Conservation (phyloP, 2,797 vertebrate genomes). For the Dallia pectoralis region DNA sequence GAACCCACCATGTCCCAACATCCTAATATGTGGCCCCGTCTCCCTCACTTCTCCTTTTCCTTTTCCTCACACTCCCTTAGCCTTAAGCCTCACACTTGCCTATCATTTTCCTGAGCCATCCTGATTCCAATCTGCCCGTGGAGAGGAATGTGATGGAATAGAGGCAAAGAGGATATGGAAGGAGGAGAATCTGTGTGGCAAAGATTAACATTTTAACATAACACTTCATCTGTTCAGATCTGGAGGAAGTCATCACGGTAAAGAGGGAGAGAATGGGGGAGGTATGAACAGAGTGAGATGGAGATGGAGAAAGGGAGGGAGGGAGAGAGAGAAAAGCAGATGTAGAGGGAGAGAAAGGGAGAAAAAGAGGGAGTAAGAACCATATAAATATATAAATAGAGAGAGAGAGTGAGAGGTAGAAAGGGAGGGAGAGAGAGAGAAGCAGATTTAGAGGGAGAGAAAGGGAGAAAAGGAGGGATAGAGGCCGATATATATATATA, state of each 20-base stretch:
- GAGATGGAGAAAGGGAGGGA: slow-evolving; percentile 14
- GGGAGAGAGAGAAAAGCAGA: slow-evolving; percentile 6
- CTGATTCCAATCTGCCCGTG: not conserved
- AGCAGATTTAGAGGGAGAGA: too few relatives aligned
- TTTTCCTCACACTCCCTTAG: not conserved
- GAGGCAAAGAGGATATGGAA: slow-evolving; percentile 1
- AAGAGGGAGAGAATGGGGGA: not conserved
- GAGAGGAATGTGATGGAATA: not conserved
- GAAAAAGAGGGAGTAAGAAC: too few relatives aligned
- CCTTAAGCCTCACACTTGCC: not conserved
- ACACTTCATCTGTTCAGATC: slow-evolving; percentile 40
- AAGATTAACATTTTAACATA: slow-evolving; percentile 29
- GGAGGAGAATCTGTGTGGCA: slow-evolving; percentile 10
- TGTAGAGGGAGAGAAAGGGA: slow-evolving; percentile 13
- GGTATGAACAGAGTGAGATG: not conserved
- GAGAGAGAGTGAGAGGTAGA: slow-evolving; percentile 12
- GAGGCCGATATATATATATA: too few relatives aligned
- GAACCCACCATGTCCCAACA: not conserved
- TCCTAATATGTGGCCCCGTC: not conserved
- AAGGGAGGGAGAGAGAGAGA: slow-evolving; percentile 13
- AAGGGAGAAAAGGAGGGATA: slow-evolving; percentile 13
- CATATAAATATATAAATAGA: too few relatives aligned
- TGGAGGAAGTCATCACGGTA: slow-evolving; percentile 16
- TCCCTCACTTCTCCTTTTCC: not conserved
- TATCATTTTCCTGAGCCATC: not conserved